Conservation (phyloP, 1,140 invertebrate genomes). For the Pseudomyrmex cubaensis region DNA sequence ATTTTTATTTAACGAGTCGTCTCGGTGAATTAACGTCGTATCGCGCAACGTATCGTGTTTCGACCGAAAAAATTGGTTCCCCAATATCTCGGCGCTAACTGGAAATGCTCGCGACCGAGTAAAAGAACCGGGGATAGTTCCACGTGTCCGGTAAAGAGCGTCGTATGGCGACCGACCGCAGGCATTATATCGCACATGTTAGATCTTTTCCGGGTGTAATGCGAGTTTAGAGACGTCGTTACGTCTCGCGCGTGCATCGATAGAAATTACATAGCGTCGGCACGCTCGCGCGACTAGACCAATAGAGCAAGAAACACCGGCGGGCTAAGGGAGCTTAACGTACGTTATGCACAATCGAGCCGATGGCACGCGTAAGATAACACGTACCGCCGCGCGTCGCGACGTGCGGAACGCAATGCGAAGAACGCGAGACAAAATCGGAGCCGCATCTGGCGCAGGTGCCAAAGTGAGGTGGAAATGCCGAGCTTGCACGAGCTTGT, state of each 20-base stretch:
- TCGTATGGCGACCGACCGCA: conserved; percentile 43
- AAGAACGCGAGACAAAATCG: conserved; percentile 29
- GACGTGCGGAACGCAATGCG: conserved; percentile 51
- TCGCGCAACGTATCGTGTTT: background rate
- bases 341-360: conserved; percentile 71
- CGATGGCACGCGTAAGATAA: conserved; percentile 71
- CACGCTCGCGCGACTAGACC: conserved; percentile 46
- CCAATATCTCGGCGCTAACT: conserved; percentile 20
- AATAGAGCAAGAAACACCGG: conserved; percentile 56
- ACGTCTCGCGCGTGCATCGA: conserved; percentile 33
- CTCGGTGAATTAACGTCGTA: conserved; percentile 29
- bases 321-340: conserved; percentile 48
- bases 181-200: conserved; percentile 28
- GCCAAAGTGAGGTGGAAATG: background rate
- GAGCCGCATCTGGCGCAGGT: conserved; percentile 21
- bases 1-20: conserved; percentile 11
- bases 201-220: conserved; percentile 27
- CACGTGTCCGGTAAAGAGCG: conserved; percentile 24
- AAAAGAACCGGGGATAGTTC: conserved; percentile 30
- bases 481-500: background rate
- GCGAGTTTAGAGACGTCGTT: conserved; percentile 34
- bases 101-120: background rate
- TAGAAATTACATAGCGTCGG: conserved; percentile 62
- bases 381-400: conserved; percentile 32
- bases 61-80: background rate